These are phyloP conservation scores for Nebria ingens DNA, from an alignment of 1,140 invertebrate species.

Conservation along the genomic window DNA sequence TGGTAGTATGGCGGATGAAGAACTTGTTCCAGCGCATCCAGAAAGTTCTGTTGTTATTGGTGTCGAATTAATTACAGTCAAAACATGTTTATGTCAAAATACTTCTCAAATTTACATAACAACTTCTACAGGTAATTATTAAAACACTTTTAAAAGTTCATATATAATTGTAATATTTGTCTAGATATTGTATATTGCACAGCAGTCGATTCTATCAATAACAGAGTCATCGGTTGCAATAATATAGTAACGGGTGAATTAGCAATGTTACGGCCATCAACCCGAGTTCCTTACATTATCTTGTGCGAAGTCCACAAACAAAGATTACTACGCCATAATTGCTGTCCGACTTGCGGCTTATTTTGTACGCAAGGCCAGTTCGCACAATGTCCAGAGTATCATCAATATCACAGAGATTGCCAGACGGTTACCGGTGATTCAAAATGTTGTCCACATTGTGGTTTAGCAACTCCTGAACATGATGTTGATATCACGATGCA, in stretches of 20 bases:
- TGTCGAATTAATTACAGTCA: neutral
- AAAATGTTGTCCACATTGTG: slow-evolving; percentile 59
- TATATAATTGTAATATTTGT: slow-evolving; percentile 1
- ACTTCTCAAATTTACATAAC: neutral
- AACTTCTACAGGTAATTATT: neutral
- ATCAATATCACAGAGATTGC: slow-evolving; percentile 61
- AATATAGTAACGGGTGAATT: slow-evolving; percentile 21
- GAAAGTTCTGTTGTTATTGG: slow-evolving; percentile 16
- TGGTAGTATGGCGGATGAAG: slow-evolving; percentile 11
- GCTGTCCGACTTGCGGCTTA: slow-evolving; percentile 80
- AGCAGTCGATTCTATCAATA: slow-evolving; percentile 27
- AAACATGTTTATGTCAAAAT: slow-evolving; percentile 1
- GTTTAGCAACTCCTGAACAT: slow-evolving; percentile 38
- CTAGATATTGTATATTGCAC: slow-evolving; percentile 22
- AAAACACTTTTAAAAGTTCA: neutral
- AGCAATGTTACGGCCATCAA: slow-evolving; percentile 60
- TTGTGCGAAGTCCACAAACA: slow-evolving; percentile 71
- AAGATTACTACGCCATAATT: slow-evolving; percentile 69
- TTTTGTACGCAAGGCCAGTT: slow-evolving; percentile 82
- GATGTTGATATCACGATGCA: slow-evolving; percentile 51
- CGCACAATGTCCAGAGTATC: slow-evolving; percentile 51
- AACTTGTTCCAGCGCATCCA: slow-evolving; percentile 15
- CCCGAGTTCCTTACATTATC: slow-evolving; percentile 72
- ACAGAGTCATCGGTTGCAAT: slow-evolving; percentile 29
- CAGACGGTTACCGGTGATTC: slow-evolving; percentile 34